Conservation (phyloP, 2,113 vertebrate species). For the Aptenodytes forsteri region DNA sequence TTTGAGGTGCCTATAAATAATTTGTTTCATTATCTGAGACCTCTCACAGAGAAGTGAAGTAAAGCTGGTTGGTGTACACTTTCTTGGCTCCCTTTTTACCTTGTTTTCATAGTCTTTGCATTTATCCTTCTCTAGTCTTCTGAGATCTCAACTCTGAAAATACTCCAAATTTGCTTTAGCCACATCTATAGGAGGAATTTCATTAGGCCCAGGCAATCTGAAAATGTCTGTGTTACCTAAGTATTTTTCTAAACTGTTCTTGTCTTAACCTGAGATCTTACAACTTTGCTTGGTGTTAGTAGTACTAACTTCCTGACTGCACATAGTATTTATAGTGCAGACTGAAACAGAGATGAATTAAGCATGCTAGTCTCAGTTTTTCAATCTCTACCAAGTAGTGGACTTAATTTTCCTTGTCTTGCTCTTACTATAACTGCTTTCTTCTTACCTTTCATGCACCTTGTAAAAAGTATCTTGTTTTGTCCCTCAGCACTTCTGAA, state of each 20-base stretch:
- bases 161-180: not conserved
- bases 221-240: not conserved
- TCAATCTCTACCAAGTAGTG: not conserved
- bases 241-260: not conserved
- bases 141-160: not conserved
- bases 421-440: not conserved
- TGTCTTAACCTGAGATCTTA: not conserved
- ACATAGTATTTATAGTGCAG: not conserved
- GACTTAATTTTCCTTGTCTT: not conserved
- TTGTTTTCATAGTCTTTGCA: not conserved
- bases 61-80: not conserved
- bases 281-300: not conserved
- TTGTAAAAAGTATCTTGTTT: not conserved
- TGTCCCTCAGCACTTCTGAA: not conserved
- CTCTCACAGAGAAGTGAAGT: not conserved
- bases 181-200: not conserved
- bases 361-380: not conserved
- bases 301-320: not conserved
- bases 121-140: not conserved
- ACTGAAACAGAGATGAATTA: not conserved
- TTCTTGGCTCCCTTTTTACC: not conserved
- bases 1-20: not conserved
- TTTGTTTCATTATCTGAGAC: not conserved
- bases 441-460: not conserved
- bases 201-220: not conserved